Evolutionary conservation across 2,888 invertebrate species (phyloP), one percentile per base, ranked within the genome.

Genomic region (Pimpla rufipes): DNA sequence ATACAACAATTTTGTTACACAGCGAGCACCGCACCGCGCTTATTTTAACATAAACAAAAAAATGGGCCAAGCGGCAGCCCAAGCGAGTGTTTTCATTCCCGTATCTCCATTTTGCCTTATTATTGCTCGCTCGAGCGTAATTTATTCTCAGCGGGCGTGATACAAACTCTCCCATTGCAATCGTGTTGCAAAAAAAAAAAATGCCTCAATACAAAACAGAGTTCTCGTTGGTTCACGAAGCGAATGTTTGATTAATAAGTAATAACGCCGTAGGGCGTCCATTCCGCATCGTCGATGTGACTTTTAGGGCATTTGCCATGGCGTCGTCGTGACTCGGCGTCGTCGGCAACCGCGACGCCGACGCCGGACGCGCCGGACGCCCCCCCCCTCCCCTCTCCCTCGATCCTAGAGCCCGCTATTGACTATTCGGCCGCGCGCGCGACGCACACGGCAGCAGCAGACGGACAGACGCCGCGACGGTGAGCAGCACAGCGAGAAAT

Each of bases 341-440:
- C 11, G 55, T 23, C 55, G 55, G 21, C 11, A 23, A 23, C 23
- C 21, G 23, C 50, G 45, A 29, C 47, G 47, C 50, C 50, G 18
- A 2, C 29, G 29, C 2, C 29, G 29, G 29, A 29, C 29, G 5
- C 29, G 29, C 29, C n/a, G n/a, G n/a, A n/a, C n/a, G n/a, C n/a
- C 16, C n/a, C 47, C n/a, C 47, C 18, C 16, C 1, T 18, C 18
- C 10, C 21, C 10, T 21, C 55, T 11, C 55, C 11, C 55, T 23
- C 23, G 11, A 13, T 29, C 11, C 1, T 21, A 2, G 13, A 55
- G 3, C 21, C 45, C 66, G 45, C 50, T 68, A 52, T 68, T 50
- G 68, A 68, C 68, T 18, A 68, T 68, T 68, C 50, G 50, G 50
- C 37, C 62, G 62, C 47, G 70, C 55, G 55, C 71, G 21, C 37